Percentiles rank a stretch among this genome's conserved stretches.
Evolutionary conservation across 1,140 invertebrate species (phyloP).

Genomic region (Calosoma granatense): DNA sequence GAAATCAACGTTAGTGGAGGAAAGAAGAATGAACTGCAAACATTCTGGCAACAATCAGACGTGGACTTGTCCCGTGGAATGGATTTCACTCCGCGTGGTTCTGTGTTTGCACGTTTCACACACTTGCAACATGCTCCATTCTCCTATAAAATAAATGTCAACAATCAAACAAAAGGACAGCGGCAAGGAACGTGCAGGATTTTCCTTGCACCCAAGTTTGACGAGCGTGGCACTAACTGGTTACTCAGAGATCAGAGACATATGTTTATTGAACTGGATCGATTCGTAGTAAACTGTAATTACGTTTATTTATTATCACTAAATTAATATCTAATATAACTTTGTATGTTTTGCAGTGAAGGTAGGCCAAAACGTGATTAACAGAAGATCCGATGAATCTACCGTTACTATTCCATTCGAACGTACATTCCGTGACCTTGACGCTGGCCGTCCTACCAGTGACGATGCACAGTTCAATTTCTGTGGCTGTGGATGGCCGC

Average conservation of each 20-base stretch:
- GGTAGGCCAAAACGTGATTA: conserved; percentile 49
- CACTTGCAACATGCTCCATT: conserved; percentile 65
- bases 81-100: conserved; percentile 36
- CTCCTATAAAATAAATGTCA: conserved; percentile 49
- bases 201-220: conserved; percentile 59
- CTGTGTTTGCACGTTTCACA: conserved; percentile 37
- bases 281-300: conserved; percentile 52
- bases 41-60: conserved; percentile 42
- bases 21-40: conserved; percentile 30
- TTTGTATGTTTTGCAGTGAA: conserved; percentile 39
- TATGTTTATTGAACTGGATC: conserved; percentile 70
- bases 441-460: conserved; percentile 41
- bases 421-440: conserved; percentile 48
- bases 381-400: conserved; percentile 43
- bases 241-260: conserved; percentile 52
- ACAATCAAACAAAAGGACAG: conserved; percentile 42
- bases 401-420: conserved; percentile 57
- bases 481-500: conserved; percentile 82
- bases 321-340: conserved; percentile 38
- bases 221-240: conserved; percentile 55
- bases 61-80: conserved; percentile 39
- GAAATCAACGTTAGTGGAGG: conserved; percentile 17
- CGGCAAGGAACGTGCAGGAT: conserved; percentile 61
- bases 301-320: neutral
- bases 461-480: conserved; percentile 53